phyloP scores from a whole-genome alignment of 2,888 invertebrate genomes.

The Antheraea yamamai region DNA sequence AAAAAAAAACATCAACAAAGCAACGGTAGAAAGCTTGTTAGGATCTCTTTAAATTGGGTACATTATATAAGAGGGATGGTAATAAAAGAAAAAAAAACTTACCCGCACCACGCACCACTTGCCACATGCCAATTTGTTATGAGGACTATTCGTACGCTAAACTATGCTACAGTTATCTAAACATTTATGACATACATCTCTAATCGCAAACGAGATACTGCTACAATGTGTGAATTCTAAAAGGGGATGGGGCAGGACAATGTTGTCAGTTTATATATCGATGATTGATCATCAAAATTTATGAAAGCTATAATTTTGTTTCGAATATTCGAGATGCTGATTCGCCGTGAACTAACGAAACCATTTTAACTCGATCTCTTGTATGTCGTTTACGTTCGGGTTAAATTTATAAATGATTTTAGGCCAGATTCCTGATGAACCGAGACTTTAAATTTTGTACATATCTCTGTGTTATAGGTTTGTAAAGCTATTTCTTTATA shows the following conservation, averaged over 20 bases:
- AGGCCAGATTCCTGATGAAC: no score
- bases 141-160: constrained; percentile 5
- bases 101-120: constrained; percentile 77
- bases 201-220: no score
- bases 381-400: no score
- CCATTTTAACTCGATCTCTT: not conserved
- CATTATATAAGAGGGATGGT: not conserved
- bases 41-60: not conserved
- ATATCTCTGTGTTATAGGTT: no score
- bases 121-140: constrained; percentile 27
- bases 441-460: no score
- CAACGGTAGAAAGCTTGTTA: not conserved
- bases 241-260: not conserved
- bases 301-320: not conserved
- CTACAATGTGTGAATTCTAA: constrained; percentile 3
- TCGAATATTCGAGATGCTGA: not conserved
- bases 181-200: not conserved
- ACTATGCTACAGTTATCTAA: not conserved
- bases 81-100: constrained; percentile 54
- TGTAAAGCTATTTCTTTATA: no score
- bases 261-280: no score
- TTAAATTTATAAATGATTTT: no score
- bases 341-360: not conserved
- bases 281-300: not conserved
- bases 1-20: constrained; percentile 11